Base-by-base conservation (phyloP, 2,888 invertebrate genomes). In the Tromatobia lineatoria region DNA sequence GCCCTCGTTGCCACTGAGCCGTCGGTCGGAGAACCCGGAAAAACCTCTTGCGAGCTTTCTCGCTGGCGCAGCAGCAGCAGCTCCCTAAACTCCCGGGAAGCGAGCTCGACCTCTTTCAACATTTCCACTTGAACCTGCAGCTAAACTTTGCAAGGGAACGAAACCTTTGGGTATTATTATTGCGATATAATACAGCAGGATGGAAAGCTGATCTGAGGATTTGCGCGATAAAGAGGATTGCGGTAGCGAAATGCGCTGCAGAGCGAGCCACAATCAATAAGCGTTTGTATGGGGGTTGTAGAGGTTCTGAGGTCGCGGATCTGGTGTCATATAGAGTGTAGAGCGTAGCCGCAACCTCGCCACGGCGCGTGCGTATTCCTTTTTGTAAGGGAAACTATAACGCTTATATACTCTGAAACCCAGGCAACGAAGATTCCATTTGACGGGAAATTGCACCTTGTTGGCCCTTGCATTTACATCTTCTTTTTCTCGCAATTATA, bases 231-330 rank as follows among this genome's bases (percentile, higher is more conserved):
- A 71, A 82, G 54, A 69, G 47, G 77, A 89, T 85, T 71, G 67
- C 23, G 29, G 59, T 67, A 23, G 67, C 45, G 38, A 25, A 20
- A 38, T 38, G 64, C 54, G 76, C 76, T 66, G 54, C 70, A 47
- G 80, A 86, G 88, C 84, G 80, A 90, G 90, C 91, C 90, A 90
- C 91, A 92, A 92, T 92, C 92, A 91, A 92, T 92, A 92, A 92
- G 88, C 90, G 91, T 90, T 92, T 89, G 89, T 77, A 90, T 86
- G 88, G 86, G 88, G 88, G 87, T 89, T n/a, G 23, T 23, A 52
- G 66, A 45, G 29, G 45, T 50, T 86, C 86, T 85, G 70, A 4
- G 87, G 85, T 71, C 85, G 87, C 38, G 38, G 87, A 88, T 87
- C 90, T 87, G 34, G 59, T 61, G 34, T n/a, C 20, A 29, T 18